Evolutionary conservation across 64 coral and sea anemone species (phyloP), one percentile per base, ranked within the genome.

Genomic region (Hydrozoanthus tunicans): DNA sequence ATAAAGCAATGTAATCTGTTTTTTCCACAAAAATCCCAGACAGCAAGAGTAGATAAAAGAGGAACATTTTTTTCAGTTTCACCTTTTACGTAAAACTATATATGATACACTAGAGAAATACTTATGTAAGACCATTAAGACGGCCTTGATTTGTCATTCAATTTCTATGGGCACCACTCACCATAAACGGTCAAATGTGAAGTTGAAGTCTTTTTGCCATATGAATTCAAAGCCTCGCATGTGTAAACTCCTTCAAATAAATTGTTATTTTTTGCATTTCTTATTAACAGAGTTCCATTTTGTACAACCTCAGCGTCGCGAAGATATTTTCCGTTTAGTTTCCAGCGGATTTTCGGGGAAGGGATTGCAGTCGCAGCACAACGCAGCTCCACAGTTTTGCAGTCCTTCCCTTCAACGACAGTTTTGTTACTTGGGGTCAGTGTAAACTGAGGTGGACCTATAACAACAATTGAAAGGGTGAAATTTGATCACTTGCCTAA

Each of bases 161-260:
- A 43, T 43, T 43, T 43, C 2, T 43, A 43, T 54, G 53, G 76
- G 4, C 3, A 5, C 4, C 55, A 83, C 62, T 83, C 67, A 83
- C 81, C 14, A 53, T 55, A 13, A 17, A 83, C 51, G 67, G 81
- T 83, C 13, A 83, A 14, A 13, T n/a, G 20, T 24, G 51, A 26
- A 1, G 12, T 7, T n/a, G 61, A 13, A 23, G 51, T 11, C 3
- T 15, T 9, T 51, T 55, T 26, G 3, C 51, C 81, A 2, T 66
- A 43, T 53, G 6, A 13, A 9, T 83, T 83, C 51, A 10, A 7
- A 3, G 81, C 81, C 62, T 83, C 81, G 54, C 81, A 83, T 55
- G 62, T 83, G 81, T 83, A 83, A 32, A 67, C 53, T 83, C 81
- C 81, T n/a, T 83, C 81, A 17, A 52, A 83, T 0, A 67, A 32